Evolutionary conservation across 2,888 invertebrate species (phyloP).

Genomic region (Euclidia mi): DNA sequence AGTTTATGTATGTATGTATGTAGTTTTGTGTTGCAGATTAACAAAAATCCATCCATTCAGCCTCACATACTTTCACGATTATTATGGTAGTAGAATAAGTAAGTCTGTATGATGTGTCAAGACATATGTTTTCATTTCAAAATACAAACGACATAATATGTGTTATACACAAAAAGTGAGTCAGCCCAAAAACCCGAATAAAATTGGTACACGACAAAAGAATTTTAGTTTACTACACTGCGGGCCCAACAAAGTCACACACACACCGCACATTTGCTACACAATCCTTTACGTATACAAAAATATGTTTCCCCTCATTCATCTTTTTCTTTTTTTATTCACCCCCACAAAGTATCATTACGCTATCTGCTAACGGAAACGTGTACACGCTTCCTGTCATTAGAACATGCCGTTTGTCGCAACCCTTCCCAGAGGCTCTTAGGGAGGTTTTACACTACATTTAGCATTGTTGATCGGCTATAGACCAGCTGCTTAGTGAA

Average conservation of each 20-base stretch:
- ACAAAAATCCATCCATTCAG: too few relatives aligned
- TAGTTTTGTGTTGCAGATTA: too few relatives aligned
- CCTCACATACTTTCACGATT: too few relatives aligned
- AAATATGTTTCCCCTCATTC: constrained; percentile 52
- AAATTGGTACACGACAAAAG: neutral
- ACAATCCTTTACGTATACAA: constrained; percentile 20
- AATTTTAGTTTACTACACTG: neutral
- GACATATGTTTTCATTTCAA: too few relatives aligned
- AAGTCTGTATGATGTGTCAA: too few relatives aligned
- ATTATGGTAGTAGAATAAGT: too few relatives aligned
- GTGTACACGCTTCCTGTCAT: constrained; percentile 54
- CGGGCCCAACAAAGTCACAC: constrained; percentile 3
- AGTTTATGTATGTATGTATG: too few relatives aligned
- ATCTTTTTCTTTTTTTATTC: constrained; percentile 35
- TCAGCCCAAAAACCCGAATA: constrained; percentile 4
- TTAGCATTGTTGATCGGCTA: neutral
- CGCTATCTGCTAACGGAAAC: constrained; percentile 57
- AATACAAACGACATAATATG: neutral
- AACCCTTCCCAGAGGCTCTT: constrained; percentile 45
- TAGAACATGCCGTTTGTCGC: constrained; percentile 56
- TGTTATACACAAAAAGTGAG: neutral
- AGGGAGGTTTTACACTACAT: constrained; percentile 27
- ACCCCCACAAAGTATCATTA: constrained; percentile 45
- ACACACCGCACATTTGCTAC: constrained; percentile 1
- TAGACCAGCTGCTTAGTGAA: too few relatives aligned